Evolutionary conservation across 1,140 invertebrate species (phyloP).

Genomic region (Drosophila rhopaloa): DNA sequence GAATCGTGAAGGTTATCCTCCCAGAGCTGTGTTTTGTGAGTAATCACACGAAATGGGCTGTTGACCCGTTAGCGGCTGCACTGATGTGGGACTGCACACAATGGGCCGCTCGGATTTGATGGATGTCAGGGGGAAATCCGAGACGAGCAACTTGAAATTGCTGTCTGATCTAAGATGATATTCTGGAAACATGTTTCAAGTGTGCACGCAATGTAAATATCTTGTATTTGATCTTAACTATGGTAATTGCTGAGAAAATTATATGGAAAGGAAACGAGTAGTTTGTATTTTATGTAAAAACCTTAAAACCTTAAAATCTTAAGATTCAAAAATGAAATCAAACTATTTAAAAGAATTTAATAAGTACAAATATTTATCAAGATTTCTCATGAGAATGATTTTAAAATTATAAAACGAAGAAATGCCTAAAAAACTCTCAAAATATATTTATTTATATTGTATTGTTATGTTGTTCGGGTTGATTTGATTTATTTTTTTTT

Average conservation of each 20-base stretch:
- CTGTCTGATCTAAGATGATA: conserved; percentile 9
- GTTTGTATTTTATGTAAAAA: too few relatives aligned
- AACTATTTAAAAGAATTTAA: too few relatives aligned
- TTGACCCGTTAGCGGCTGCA: conserved; percentile 44
- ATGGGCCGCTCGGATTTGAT: conserved; percentile 27
- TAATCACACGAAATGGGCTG: conserved; percentile 58
- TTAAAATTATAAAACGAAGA: too few relatives aligned
- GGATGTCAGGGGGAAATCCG: conserved; percentile 37
- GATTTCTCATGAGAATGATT: too few relatives aligned
- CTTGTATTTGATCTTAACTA: background rate
- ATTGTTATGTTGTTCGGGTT: too few relatives aligned
- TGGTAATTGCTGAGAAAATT: background rate
- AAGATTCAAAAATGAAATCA: too few relatives aligned
- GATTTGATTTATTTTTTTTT: too few relatives aligned
- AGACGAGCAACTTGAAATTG: background rate
- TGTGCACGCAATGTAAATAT: too few relatives aligned
- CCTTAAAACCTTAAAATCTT: too few relatives aligned
- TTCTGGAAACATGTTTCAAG: background rate
- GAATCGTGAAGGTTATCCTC: conserved; percentile 38
- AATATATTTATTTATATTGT: too few relatives aligned
- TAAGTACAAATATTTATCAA: too few relatives aligned
- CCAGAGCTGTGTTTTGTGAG: conserved; percentile 19
- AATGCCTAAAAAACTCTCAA: too few relatives aligned
- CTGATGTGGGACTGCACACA: conserved; percentile 11
- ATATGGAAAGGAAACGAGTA: background rate